Evolutionary conservation across 2,888 invertebrate genomes (phyloP), one percentile per base, ranked within the genome.

Genomic region (Cryptosula pallasiana): DNA sequence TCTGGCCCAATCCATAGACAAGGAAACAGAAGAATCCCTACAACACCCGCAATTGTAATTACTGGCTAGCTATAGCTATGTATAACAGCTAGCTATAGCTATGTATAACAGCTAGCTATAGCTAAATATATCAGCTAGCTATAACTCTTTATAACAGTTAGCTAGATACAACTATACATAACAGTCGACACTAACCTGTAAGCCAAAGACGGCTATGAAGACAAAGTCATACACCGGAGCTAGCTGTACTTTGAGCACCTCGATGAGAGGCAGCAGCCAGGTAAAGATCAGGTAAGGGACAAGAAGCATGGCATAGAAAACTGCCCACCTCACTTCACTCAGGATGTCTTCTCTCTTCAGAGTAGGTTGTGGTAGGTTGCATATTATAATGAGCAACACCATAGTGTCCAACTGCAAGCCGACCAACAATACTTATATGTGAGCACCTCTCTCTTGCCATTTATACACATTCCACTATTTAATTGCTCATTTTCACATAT

Each of bases 1-100:
- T 27, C 32, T 63, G 63, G 13, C 63, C 63, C 32, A 70, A 9
- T 2, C 70, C 70, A 29, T 35, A 70, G 9, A 70, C 45, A 9
- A 70, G 70, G 55, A 70, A 70, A 3, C 20, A 5, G 27, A 70
- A 32, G 70, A 70, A 70, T n/a, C 70, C 70, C 70, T 70, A 32
- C 9, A 70, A 36, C 45, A 45, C n/a, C n/a, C n/a, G n/a, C n/a
- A n/a, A n/a, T n/a, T n/a, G n/a, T 45, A 45, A 45, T 20, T 13
- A 20, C 20, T 13, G 20, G 45, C 45, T 45, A 5, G 9, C 5
- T 23, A 58, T n/a, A n/a, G n/a, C n/a, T n/a, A n/a, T n/a, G n/a
- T n/a, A n/a, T n/a, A n/a, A n/a, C n/a, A n/a, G n/a, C n/a, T n/a
- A n/a, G 2, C n/a, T 9, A 23, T 32, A n/a, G 25, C 70, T n/a